Conservation (phyloP, 1,140 invertebrate genomes). For the Telenomus remus region DNA sequence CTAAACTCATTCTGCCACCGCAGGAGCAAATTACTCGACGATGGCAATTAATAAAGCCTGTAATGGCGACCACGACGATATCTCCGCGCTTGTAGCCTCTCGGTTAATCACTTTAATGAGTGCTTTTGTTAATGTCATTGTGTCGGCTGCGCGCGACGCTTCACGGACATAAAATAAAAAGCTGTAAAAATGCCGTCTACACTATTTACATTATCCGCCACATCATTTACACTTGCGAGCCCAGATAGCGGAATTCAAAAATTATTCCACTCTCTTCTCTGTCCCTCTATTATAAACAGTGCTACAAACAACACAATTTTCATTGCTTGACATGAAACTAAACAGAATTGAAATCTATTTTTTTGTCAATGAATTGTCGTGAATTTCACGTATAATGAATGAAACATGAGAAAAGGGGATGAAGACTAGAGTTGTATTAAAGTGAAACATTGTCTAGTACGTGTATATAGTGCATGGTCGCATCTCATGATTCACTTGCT, state of each 20-base stretch:
- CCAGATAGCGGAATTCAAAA: constrained; percentile 7
- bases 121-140: constrained; percentile 71
- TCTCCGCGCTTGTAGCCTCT: constrained; percentile 61
- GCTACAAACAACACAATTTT: too few relatives aligned
- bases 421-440: constrained; percentile 24
- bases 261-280: too few relatives aligned
- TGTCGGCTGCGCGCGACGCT: constrained; percentile 56
- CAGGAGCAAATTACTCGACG: constrained; percentile 71
- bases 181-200: constrained; percentile 46
- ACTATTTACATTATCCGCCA: constrained; percentile 43
- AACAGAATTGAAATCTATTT: not conserved
- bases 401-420: constrained; percentile 23
- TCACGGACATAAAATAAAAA: constrained; percentile 37
- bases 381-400: constrained; percentile 29
- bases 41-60: constrained; percentile 75
- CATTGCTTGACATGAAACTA: too few relatives aligned
- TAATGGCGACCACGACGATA: constrained; percentile 67
- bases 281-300: too few relatives aligned
- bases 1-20: constrained; percentile 46
- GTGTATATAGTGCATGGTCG: not conserved
- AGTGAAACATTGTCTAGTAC: constrained; percentile 9
- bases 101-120: constrained; percentile 74
- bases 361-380: constrained; percentile 11
- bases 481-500: constrained; percentile 22
- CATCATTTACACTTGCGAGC: constrained; percentile 26